phyloP scores from a whole-genome alignment of 1,140 invertebrate genomes.

The Helicoverpa zea region DNA sequence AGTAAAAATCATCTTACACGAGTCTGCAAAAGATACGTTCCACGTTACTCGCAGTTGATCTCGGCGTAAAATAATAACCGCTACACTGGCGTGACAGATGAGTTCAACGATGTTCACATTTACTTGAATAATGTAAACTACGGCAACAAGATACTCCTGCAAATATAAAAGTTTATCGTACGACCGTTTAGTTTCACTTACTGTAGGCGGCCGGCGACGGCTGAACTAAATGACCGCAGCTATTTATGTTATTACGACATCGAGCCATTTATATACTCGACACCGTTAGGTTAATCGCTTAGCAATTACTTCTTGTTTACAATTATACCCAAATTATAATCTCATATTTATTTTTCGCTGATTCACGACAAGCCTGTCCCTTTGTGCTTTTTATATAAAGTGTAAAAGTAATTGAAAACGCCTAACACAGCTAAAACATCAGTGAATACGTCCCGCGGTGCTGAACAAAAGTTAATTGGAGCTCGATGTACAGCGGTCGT shows the following conservation, averaged over 20 bases:
- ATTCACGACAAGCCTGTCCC: too few species aligned
- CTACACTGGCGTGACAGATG: not conserved
- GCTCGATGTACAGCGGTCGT: conserved; percentile 27
- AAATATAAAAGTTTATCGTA: conserved; percentile 10
- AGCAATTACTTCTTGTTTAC: not conserved
- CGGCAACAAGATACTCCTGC: conserved; percentile 1
- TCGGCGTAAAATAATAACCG: conserved; percentile 22
- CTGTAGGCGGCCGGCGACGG: conserved; percentile 1
- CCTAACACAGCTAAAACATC: not conserved
- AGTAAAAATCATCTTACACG: not conserved
- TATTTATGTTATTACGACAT: conserved; percentile 30
- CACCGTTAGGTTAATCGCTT: not conserved
- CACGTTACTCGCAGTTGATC: conserved; percentile 13
- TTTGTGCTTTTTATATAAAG: too few species aligned
- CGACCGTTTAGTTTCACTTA: conserved; percentile 17
- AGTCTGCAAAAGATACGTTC: not conserved
- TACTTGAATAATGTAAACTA: conserved; percentile 29
- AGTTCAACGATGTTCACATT: conserved; percentile 22
- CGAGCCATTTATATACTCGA: not conserved
- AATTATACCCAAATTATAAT: not conserved
- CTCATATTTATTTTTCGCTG: too few species aligned
- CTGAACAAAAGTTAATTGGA: conserved; percentile 39
- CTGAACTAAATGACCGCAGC: conserved; percentile 26
- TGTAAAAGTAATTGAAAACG: conserved; percentile 10
- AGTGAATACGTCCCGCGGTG: conserved; percentile 5